Percentiles rank a stretch among this genome's conserved stretches.
phyloP scores from a whole-genome alignment of 2,113 vertebrate species.

The Vimba vimba region DNA sequence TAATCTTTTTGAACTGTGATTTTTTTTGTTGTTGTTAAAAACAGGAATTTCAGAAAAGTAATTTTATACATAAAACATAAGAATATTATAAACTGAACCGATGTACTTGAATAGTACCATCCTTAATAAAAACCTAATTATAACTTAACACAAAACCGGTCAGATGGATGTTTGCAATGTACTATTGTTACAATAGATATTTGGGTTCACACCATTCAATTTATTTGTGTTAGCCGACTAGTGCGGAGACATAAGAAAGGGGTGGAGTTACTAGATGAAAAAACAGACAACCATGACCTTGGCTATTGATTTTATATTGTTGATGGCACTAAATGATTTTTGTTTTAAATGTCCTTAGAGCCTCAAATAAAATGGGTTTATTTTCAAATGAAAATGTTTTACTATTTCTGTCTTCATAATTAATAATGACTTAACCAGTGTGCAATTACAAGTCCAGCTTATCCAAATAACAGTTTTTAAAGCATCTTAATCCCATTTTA shows the following conservation, averaged over 20 bases:
- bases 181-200: background rate
- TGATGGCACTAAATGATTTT: background rate
- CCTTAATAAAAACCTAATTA: background rate
- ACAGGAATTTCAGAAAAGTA: background rate
- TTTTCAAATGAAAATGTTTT: background rate
- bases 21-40: too few relatives aligned
- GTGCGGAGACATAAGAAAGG: background rate
- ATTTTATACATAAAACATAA: background rate
- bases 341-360: background rate
- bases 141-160: background rate
- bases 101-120: background rate
- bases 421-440: background rate
- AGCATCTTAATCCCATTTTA: background rate
- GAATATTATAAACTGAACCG: background rate
- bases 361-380: constrained; percentile 13
- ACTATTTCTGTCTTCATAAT: background rate
- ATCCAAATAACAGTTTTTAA: background rate
- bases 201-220: background rate
- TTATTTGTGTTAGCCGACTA: constrained; percentile 6
- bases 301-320: constrained; percentile 19
- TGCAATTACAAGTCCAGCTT: background rate
- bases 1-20: background rate
- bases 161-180: background rate
- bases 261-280: background rate
- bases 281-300: constrained; percentile 4